phyloP scores from a whole-genome alignment of 1,140 invertebrate species.

The Microvelia longipes region DNA sequence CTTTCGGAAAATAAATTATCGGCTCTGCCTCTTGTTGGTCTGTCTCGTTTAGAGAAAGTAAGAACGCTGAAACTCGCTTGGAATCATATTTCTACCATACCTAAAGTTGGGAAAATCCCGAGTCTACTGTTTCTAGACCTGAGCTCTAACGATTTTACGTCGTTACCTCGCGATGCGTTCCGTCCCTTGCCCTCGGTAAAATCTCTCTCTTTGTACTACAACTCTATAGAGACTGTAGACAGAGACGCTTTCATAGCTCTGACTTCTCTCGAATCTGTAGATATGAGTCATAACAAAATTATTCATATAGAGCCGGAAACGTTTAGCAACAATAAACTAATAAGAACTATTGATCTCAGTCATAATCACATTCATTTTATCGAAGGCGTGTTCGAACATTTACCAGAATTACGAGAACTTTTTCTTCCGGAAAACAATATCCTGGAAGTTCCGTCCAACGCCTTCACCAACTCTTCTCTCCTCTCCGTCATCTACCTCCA shows the following conservation, averaged over 20 bases:
- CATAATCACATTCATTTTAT: slow-evolving; percentile 79
- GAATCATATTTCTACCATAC: slow-evolving; percentile 60
- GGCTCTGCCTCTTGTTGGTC: slow-evolving; percentile 59
- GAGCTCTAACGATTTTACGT: slow-evolving; percentile 68
- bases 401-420: slow-evolving; percentile 57
- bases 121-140: slow-evolving; percentile 63
- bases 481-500: slow-evolving; percentile 72
- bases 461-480: slow-evolving; percentile 58
- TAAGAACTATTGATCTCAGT: slow-evolving; percentile 68
- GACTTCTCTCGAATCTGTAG: slow-evolving; percentile 59
- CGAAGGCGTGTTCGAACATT: slow-evolving; percentile 57
- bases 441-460: slow-evolving; percentile 60
- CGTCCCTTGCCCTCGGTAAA: slow-evolving; percentile 57
- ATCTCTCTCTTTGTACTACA: slow-evolving; percentile 67
- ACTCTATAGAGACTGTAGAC: slow-evolving; percentile 60
- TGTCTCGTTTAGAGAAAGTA: slow-evolving; percentile 57
- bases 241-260: slow-evolving; percentile 57
- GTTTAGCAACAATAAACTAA: slow-evolving; percentile 54
- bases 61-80: slow-evolving; percentile 58
- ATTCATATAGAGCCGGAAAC: slow-evolving; percentile 50
- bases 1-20: slow-evolving; percentile 71
- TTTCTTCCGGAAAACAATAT: slow-evolving; percentile 86
- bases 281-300: slow-evolving; percentile 76
- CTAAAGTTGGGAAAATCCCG: slow-evolving; percentile 47
- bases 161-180: slow-evolving; percentile 58